Percentiles rank a stretch among this genome's conserved stretches.
These are phyloP conservation scores for Halichoeres trimaculatus DNA, from an alignment of 2,113 vertebrate species.

Conservation along the genomic window DNA sequence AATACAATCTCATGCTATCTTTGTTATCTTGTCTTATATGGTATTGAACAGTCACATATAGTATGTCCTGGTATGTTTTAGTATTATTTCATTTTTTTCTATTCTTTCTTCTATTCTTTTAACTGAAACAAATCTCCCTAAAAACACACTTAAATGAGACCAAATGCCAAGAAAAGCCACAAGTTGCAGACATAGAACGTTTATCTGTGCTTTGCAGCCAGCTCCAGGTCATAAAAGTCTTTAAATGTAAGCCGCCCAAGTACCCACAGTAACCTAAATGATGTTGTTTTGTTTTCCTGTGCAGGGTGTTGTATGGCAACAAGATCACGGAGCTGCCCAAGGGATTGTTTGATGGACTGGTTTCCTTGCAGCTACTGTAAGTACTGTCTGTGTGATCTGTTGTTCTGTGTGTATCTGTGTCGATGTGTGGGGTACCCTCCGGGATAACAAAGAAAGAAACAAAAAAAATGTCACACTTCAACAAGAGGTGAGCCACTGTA, in stretches of 20 bases:
- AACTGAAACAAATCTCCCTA: background rate
- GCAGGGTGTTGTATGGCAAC: constrained; percentile 97
- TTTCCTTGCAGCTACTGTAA: constrained; percentile 97
- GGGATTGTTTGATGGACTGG: constrained; percentile 96
- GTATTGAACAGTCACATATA: too few relatives aligned
- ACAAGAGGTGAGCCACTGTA: background rate
- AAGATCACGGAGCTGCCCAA: constrained; percentile 98
- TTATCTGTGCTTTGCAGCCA: background rate
- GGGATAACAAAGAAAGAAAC: constrained; percentile 7
- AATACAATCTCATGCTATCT: too few relatives aligned
- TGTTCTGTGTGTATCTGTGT: constrained; percentile 15
- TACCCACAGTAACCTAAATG: constrained; percentile 16
- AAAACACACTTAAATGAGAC: background rate
- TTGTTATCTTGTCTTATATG: too few relatives aligned
- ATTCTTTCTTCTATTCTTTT: too few relatives aligned
- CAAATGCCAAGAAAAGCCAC: background rate
- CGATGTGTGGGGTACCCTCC: background rate
- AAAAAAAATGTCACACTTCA: background rate
- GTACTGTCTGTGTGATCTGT: constrained; percentile 75
- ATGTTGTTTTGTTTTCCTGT: constrained; percentile 50
- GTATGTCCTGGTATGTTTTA: too few relatives aligned
- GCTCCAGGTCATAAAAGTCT: background rate
- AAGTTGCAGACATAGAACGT: background rate
- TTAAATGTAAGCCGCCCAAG: background rate
- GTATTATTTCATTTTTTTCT: too few relatives aligned